Conservation (phyloP, 2,888 invertebrate species). For the Agonopterix alstromeriana region DNA sequence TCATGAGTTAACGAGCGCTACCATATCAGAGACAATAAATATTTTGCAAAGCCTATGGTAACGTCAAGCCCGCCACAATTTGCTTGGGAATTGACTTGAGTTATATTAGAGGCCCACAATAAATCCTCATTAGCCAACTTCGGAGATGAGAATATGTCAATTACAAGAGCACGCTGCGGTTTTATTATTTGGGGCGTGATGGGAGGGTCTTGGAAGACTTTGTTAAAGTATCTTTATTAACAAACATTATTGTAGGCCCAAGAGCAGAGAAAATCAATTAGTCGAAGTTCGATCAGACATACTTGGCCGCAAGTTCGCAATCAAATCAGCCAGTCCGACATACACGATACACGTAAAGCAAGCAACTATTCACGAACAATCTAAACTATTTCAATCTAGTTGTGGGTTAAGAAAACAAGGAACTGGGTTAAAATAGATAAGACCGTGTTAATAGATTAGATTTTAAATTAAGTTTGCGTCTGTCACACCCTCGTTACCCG, state of each 20-base stretch:
- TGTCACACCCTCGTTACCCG: constrained; percentile 50
- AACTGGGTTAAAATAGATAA: constrained; percentile 33
- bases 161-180: constrained; percentile 1
- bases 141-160: constrained; percentile 21
- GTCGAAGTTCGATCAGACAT: not conserved
- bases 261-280: not conserved
- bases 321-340: not conserved
- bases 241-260: too few relatives aligned
- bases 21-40: constrained; percentile 7
- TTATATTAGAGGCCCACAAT: constrained; percentile 21
- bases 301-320: not conserved
- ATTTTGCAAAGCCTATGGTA: constrained; percentile 5
- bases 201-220: too few relatives aligned
- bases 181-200: too few relatives aligned
- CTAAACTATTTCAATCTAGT: constrained; percentile 23
- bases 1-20: constrained; percentile 1
- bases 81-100: constrained; percentile 19
- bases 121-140: constrained; percentile 35
- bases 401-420: constrained; percentile 14
- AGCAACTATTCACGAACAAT: constrained; percentile 11
- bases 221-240: too few relatives aligned
- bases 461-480: constrained; percentile 44
- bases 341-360: constrained; percentile 3
- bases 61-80: constrained; percentile 16
- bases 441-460: constrained; percentile 45